Base-by-base conservation (phyloP, 2,797 vertebrate genomes). In the Bufotes viridis region DNA sequence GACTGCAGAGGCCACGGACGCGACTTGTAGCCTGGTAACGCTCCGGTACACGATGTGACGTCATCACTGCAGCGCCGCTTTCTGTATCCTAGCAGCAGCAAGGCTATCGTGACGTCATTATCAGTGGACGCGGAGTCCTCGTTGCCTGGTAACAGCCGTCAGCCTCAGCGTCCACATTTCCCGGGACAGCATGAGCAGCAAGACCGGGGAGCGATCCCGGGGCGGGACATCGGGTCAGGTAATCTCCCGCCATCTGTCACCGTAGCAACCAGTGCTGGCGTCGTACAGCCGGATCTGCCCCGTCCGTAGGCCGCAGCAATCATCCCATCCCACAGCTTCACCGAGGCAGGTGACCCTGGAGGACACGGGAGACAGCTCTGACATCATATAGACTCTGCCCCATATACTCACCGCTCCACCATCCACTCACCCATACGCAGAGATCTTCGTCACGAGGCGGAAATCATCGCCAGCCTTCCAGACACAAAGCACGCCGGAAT, bases 381-480 rank as follows among this genome's bases (percentile, higher is more conserved):
- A 20, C 26, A 9, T 42, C 70, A 20, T 9, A 20, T 20, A 10
- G 10, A 61, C 58, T 20, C 17, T 18, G 7, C 15, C 6, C 34
- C 17, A 18, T 1, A 8, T 1, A 17, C 24, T 0, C 6, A 65
- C n/a, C 51, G 14, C 18, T 7, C 14, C 7, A 7, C n/a, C 57
- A 58, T 4, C 3, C 53, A 57, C 91, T 93, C 93, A 99, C 98
- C 97, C 97, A 57, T 96, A 97, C 87, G 96, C 96, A 17, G 95
- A 91, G 90, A 99, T 97, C 88, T 95, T 96, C 92, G 95, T 95
- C 60, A 97, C 91, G 90, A 98, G 93, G 61, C 94, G 92, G 91
- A 98, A 99, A 87, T 97, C 96, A 63, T 97, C 96, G 29, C 97
- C 97, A 0, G 96, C 92, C 85, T 94, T 94, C 98, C 98, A 99